phyloP scores from a whole-genome alignment of 2,113 vertebrate species.

The Forbesichthys agassizii region DNA sequence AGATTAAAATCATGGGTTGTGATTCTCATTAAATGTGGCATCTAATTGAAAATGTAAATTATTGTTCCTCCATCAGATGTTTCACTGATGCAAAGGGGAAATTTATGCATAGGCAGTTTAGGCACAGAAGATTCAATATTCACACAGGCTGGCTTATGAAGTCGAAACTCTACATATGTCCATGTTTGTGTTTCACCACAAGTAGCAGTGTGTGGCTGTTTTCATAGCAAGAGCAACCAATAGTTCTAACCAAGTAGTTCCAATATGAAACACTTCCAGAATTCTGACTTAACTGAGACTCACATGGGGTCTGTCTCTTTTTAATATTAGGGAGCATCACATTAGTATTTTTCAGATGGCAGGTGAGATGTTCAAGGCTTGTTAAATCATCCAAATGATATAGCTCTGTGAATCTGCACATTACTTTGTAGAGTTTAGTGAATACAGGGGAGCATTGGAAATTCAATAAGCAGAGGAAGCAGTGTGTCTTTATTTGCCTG shows the following conservation, averaged over 20 bases:
- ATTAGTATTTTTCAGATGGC: too few species aligned
- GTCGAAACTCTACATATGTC: not conserved
- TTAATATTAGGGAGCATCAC: too few species aligned
- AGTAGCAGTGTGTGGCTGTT: slow-evolving; percentile 27
- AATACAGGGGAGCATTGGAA: slow-evolving; percentile 41
- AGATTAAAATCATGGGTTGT: slow-evolving; percentile 27
- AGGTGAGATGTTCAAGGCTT: too few species aligned
- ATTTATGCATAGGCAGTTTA: slow-evolving; percentile 18
- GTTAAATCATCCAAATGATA: not conserved
- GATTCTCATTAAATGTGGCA: slow-evolving; percentile 12
- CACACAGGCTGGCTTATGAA: slow-evolving; percentile 35
- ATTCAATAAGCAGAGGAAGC: slow-evolving; percentile 57
- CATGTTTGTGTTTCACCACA: slow-evolving; percentile 33
- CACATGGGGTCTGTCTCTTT: too few species aligned
- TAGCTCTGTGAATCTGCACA: not conserved
- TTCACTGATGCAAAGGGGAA: slow-evolving; percentile 6
- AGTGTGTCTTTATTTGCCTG: slow-evolving; percentile 31
- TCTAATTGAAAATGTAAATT: slow-evolving; percentile 45
- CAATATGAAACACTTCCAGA: too few species aligned
- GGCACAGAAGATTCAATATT: slow-evolving; percentile 39
- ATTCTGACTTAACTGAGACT: too few species aligned
- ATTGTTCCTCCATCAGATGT: slow-evolving; percentile 3
- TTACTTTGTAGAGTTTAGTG: slow-evolving; percentile 31
- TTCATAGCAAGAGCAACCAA: slow-evolving; percentile 22
- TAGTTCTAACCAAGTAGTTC: not conserved